Percentiles rank a stretch among this genome's conserved stretches.
These are phyloP conservation scores for Heteropelma amictum DNA, from an alignment of 2,888 invertebrate genomes.

Conservation along the genomic window DNA sequence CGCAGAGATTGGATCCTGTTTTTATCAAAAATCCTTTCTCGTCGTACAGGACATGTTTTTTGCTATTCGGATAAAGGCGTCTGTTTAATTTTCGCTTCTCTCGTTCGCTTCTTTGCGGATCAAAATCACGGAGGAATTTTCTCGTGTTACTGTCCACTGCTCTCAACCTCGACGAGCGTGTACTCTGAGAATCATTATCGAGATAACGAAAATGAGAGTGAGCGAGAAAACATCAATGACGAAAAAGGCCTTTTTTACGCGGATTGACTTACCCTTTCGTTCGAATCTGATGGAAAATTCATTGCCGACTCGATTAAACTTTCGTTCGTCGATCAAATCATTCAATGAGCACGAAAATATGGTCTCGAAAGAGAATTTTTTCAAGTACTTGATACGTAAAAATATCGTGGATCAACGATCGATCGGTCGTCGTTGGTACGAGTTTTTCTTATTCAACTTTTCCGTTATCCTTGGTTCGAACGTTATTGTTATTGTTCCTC, in stretches of 20 bases:
- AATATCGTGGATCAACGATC: too few species aligned
- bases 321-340: too few species aligned
- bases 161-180: constrained; percentile 65
- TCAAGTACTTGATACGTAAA: too few species aligned
- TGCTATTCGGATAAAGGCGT: constrained; percentile 81
- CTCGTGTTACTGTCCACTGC: constrained; percentile 67
- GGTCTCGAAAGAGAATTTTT: too few species aligned
- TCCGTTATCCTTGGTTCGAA: too few species aligned
- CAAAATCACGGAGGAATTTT: constrained; percentile 80
- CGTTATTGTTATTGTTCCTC: too few species aligned
- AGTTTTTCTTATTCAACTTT: too few species aligned
- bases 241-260: background rate
- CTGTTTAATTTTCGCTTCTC: constrained; percentile 88
- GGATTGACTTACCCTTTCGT: constrained; percentile 35
- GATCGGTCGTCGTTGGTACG: too few species aligned
- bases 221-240: too few species aligned
- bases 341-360: too few species aligned
- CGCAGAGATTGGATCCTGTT: constrained; percentile 87
- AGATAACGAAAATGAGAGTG: too few species aligned
- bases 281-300: constrained; percentile 42
- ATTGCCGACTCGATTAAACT: background rate
- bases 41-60: constrained; percentile 84
- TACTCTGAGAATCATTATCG: constrained; percentile 57
- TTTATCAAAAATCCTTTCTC: constrained; percentile 83
- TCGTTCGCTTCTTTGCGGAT: constrained; percentile 88